These are phyloP conservation scores for Melanostigma gelatinosum DNA, from an alignment of 2,113 vertebrate species.

Conservation along the genomic window DNA sequence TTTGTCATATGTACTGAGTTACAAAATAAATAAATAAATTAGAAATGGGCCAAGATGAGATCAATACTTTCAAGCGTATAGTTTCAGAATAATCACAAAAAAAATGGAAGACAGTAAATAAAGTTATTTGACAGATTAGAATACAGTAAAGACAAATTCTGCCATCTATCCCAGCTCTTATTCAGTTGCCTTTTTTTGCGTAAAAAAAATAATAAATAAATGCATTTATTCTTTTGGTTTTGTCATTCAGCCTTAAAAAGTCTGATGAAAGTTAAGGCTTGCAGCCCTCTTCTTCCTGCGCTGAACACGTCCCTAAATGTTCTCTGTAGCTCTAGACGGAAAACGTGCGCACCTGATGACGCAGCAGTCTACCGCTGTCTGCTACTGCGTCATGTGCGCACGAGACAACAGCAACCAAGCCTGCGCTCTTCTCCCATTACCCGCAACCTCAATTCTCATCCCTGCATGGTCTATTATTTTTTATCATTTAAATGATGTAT, in stretches of 20 bases:
- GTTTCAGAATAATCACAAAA: background rate
- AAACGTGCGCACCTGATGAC: slow-evolving; percentile 45
- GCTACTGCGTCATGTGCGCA: slow-evolving; percentile 42
- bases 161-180: too few relatives aligned
- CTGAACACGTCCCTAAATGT: background rate
- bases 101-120: background rate
- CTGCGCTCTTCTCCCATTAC: background rate
- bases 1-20: background rate
- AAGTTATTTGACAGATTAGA: background rate
- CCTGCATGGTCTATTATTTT: background rate
- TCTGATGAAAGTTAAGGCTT: too few relatives aligned
- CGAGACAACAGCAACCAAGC: background rate
- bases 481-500: background rate
- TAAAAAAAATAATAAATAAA: background rate
- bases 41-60: background rate
- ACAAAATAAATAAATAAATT: background rate
- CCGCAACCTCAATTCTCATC: background rate
- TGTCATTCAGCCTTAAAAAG: background rate
- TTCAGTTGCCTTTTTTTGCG: background rate
- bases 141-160: background rate
- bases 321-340: slow-evolving; percentile 13
- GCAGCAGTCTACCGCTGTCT: slow-evolving; percentile 48
- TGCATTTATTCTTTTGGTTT: background rate
- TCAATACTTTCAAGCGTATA: background rate
- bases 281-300: background rate